A percentile compares a stretch with the other conserved stretches of the same genome.
phyloP scores from a whole-genome alignment of 2,888 invertebrate genomes.

The Leptopilina drosophilae region DNA sequence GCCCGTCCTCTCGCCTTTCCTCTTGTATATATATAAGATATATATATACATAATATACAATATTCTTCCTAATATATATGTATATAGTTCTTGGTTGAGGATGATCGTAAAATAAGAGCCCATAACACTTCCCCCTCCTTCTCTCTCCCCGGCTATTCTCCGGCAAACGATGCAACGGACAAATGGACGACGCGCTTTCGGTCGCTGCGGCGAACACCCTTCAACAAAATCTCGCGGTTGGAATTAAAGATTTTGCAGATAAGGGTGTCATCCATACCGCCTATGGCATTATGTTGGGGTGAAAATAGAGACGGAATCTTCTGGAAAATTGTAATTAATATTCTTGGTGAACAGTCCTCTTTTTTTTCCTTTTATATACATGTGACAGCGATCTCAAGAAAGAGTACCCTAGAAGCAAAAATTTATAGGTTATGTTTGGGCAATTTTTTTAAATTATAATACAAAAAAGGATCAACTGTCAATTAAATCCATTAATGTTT shows the following conservation, averaged over 20 bases:
- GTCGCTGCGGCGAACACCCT: conserved; percentile 62
- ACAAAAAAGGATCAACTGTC: no score
- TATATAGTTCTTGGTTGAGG: background rate
- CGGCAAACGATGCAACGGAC: conserved; percentile 70
- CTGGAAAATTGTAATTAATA: conserved; percentile 69
- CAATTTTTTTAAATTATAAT: no score
- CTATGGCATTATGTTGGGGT: conserved; percentile 72
- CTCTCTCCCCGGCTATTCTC: background rate
- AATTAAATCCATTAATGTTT: no score
- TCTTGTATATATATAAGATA: conserved; percentile 18
- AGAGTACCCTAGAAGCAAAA: no score
- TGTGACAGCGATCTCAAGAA: no score
- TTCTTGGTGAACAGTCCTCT: conserved; percentile 54
- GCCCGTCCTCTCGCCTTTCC: conserved; percentile 60
- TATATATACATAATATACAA: no score
- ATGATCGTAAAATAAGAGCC: conserved; percentile 49
- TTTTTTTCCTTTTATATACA: conserved; percentile 45
- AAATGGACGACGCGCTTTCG: conserved; percentile 74
- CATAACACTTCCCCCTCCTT: conserved; percentile 53
- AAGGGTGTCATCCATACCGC: conserved; percentile 73
- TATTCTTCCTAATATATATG: background rate
- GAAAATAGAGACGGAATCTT: conserved; percentile 60
- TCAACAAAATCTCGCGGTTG: conserved; percentile 57
- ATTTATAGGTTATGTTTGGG: no score
- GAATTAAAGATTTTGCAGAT: conserved; percentile 77